Base-by-base conservation (phyloP, 2,113 vertebrate genomes). In the Anthoscopus minutus region DNA sequence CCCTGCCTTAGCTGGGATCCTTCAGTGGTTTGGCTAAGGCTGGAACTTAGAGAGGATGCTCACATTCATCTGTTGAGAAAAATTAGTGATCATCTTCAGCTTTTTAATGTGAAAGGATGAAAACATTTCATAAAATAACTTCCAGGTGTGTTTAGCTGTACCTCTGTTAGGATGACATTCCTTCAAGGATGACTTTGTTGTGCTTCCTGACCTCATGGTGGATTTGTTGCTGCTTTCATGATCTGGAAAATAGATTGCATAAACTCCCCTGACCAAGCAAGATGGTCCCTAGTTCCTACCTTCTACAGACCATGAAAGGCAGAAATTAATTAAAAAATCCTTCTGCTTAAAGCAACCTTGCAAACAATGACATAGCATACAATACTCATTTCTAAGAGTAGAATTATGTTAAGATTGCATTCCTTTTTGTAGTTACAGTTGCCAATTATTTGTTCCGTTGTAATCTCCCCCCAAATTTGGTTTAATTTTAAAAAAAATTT, bases 401-500 rank as follows among this genome's bases (percentile, higher is more conserved):
- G 13, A 90, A 31, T 4, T 4, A 7, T 72, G 33, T 67, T 61
- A 69, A 35, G 50, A 71, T 21, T 56, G 6, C 15, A 54, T 64
- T 87, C 17, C 14, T 35, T 82, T 80, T 42, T 61, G 22, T 61
- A n/a, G 14, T n/a, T 35, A 69, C 8, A 8, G 15, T 56, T 53
- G 17, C 17, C 5, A 76, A 44, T 40, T 86, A 47, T 44, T 64
- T 92, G 1, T 53, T 93, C 23, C 7, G 33, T 56, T 79, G 22
- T 40, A 64, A 14, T 64, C 7, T 77, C n/a, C 4, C 4, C 18
- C 5, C 1, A 80, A 37, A 57, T 50, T n/a, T 5, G 2, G 0
- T 71, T 78, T 72, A 47, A 53, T 61, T 45, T 38, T 79, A 20
- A 3, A 69, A n/a, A 74, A 81, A 51, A 45, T 0, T 2, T 37